phyloP scores from a whole-genome alignment of 1,140 invertebrate genomes.

The Calliphora vicina region DNA sequence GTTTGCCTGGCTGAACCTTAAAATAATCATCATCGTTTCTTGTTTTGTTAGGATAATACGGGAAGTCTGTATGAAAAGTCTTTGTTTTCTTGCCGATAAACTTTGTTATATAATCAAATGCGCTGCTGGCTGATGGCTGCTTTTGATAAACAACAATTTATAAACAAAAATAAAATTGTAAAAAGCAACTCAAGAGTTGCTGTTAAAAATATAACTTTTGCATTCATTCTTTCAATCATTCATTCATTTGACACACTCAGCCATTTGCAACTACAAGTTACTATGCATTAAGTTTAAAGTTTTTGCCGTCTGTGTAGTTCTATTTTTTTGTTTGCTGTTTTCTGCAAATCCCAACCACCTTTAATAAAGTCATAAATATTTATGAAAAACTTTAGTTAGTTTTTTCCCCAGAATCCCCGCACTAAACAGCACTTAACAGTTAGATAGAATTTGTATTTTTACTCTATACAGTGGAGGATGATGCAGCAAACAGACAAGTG shows the following conservation, averaged over 20 bases:
- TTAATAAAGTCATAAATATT: constrained; percentile 62
- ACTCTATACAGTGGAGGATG: too few relatives aligned
- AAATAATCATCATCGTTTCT: neutral
- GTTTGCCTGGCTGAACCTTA: neutral
- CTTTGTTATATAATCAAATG: neutral
- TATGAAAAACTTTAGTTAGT: constrained; percentile 51
- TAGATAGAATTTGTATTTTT: too few relatives aligned
- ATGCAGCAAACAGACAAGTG: too few relatives aligned
- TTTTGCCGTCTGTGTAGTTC: neutral
- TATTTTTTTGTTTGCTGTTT: too few relatives aligned
- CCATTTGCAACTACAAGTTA: neutral
- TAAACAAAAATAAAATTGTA: neutral
- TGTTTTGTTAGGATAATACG: neutral
- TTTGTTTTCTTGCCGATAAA: neutral
- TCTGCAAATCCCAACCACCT: constrained; percentile 49
- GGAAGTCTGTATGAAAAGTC: neutral
- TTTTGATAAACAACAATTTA: neutral
- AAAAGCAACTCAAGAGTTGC: neutral
- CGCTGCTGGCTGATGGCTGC: neutral
- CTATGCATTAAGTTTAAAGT: neutral
- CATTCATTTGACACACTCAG: neutral
- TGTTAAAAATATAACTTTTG: too few relatives aligned
- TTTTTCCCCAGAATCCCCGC: neutral
- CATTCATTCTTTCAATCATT: neutral
- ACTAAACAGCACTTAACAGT: neutral